Evolutionary conservation across 2,888 invertebrate species (phyloP), one percentile per base, ranked within the genome.

Genomic region (Nephrotoma guestfalica): DNA sequence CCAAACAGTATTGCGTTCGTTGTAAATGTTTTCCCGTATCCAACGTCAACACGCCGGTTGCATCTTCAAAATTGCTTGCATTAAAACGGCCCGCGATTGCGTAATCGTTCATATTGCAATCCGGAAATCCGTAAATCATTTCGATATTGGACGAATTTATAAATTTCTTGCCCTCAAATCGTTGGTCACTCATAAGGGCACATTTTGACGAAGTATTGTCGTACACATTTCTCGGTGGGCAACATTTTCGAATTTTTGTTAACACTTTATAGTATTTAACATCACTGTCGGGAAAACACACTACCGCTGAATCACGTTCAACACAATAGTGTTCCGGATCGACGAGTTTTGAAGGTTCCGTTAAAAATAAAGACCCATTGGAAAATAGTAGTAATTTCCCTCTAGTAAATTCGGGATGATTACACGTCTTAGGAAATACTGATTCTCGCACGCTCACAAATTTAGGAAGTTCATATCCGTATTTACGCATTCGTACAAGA

Each of bases 321-420:
- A 94, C 93, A 90, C 97, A 97, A 90, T 94, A 96, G 71, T 93
- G 92, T 0, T 90, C 90, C 0, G 94, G 93, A 6, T 93, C 91
- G 87, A 95, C 90, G 0, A 91, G 88, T 0, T 89, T 88, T 0
- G 89, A 89, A 85, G 92, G 91, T 86, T 93, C 93, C 0, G 94
- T 92, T 87, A 94, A 90, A 89, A 93, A 92, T 87, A 95, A 92
- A 9, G 93, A 93, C 0, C 95, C 96, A 90, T 94, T 94, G 88
- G 94, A 93, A 87, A 95, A 93, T n/a, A 95, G 90, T 83, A 94
- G 90, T 6, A 90, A 89, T 86, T 89, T 91, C 3, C 89, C 90
- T 2, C 89, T 88, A 89, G 93, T 94, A 11, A 89, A 89, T 83
- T 91, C 89, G 86, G 90, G 90, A 11, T 90, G 90, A 41, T 90